These are phyloP conservation scores for Apis cerana DNA, from an alignment of 1,140 invertebrate species.

Conservation along the genomic window DNA sequence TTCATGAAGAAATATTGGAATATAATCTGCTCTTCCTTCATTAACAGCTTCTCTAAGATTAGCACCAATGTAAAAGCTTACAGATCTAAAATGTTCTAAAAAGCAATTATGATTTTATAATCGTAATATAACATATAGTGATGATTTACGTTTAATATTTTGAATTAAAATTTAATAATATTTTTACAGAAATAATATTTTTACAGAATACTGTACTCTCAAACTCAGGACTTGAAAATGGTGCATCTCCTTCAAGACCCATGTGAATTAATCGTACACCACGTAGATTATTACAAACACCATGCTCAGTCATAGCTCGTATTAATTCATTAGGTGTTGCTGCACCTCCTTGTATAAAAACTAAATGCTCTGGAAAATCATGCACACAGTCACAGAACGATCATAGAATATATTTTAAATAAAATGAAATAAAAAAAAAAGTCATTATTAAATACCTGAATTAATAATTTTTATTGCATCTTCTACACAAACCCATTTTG, in stretches of 20 bases:
- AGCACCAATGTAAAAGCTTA: slow-evolving; percentile 93
- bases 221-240: slow-evolving; percentile 89
- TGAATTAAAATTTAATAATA: neutral
- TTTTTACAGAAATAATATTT: too few species aligned
- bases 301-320: slow-evolving; percentile 90
- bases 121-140: neutral
- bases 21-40: slow-evolving; percentile 91
- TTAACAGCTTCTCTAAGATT: slow-evolving; percentile 93
- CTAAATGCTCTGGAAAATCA: slow-evolving; percentile 86
- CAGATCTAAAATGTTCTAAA: slow-evolving; percentile 87
- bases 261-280: slow-evolving; percentile 93
- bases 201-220: slow-evolving; percentile 69
- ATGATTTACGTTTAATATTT: neutral
- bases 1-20: slow-evolving; percentile 94
- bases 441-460: slow-evolving; percentile 64
- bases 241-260: slow-evolving; percentile 92
- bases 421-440: neutral
- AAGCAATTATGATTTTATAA: neutral
- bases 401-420: neutral
- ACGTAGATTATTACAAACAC: slow-evolving; percentile 86
- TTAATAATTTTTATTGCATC: slow-evolving; percentile 75
- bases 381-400: neutral
- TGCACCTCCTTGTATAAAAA: slow-evolving; percentile 94
- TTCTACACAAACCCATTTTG: slow-evolving; percentile 75
- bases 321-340: slow-evolving; percentile 91